Conservation (phyloP, 2,797 vertebrate species). For the Pipistrellus pipistrellus region DNA sequence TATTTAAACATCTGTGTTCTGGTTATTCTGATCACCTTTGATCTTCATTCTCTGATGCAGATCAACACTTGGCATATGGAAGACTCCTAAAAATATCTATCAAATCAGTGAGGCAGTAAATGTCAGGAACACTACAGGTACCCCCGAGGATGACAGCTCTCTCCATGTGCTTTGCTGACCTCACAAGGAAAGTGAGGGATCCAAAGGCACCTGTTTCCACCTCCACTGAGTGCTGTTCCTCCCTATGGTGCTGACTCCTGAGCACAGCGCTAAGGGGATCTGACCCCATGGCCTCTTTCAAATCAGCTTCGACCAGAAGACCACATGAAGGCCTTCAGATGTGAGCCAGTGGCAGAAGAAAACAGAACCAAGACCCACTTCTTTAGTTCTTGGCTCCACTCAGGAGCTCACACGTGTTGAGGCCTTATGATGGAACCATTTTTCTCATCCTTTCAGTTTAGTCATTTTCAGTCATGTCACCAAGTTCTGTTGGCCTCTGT, state of each 20-base stretch:
- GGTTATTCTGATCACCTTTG: not conserved
- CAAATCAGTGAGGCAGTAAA: not conserved
- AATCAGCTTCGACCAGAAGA: too few relatives aligned
- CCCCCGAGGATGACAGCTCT: too few relatives aligned
- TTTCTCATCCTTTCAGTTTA: not conserved
- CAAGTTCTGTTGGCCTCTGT: not conserved
- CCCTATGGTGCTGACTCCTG: too few relatives aligned
- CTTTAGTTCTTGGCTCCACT: not conserved
- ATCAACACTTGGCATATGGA: not conserved
- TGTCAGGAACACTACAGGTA: fast-evolving
- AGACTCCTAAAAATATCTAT: not conserved
- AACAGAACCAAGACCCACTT: not conserved
- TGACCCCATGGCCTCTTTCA: not conserved
- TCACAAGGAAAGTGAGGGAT: too few relatives aligned
- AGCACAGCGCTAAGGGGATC: too few relatives aligned
- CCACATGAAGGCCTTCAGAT: not conserved
- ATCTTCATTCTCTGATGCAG: not conserved
- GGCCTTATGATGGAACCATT: not conserved
- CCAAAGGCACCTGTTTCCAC: too few relatives aligned
- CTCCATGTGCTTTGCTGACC: fast-evolving
- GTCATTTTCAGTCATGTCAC: too few relatives aligned
- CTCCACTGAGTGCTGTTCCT: too few relatives aligned
- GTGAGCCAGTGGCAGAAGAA: not conserved
- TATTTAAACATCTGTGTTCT: not conserved
- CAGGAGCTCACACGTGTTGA: not conserved